These are phyloP conservation scores for Heptranchias perlo DNA, from an alignment of 2,113 vertebrate genomes.

Conservation along the genomic window DNA sequence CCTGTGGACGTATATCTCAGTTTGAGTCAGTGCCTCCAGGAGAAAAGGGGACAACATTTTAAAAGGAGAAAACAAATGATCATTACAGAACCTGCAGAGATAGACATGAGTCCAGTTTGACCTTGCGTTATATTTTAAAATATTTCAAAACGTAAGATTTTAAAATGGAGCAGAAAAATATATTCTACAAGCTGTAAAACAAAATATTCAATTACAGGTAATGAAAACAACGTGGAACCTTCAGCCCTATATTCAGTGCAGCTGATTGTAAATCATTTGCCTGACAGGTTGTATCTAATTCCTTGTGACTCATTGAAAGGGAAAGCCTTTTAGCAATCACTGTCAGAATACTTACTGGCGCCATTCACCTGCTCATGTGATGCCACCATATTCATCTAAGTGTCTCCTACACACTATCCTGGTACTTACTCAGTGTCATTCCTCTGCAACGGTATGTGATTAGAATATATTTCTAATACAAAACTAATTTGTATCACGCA, in stretches of 20 bases:
- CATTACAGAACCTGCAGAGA: background rate
- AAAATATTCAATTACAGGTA: background rate
- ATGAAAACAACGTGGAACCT: slow-evolving; percentile 1
- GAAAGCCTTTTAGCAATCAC: slow-evolving; percentile 15
- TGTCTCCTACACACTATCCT: background rate
- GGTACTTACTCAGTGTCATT: background rate
- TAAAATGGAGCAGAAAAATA: slow-evolving; percentile 10
- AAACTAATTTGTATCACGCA: background rate
- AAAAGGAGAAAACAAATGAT: background rate
- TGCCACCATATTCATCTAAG: background rate
- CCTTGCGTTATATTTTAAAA: background rate
- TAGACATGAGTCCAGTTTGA: background rate
- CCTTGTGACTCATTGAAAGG: slow-evolving; percentile 22
- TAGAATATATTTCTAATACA: background rate
- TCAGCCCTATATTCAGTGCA: background rate
- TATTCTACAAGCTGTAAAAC: background rate
- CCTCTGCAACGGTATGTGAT: background rate
- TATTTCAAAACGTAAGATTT: background rate
- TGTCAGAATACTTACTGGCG: background rate
- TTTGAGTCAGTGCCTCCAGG: too few species aligned
- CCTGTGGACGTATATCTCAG: too few species aligned
- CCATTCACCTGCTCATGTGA: slow-evolving; percentile 5
- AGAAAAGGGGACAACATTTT: background rate
- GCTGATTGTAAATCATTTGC: slow-evolving; percentile 20
- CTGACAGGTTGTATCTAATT: background rate